These are phyloP conservation scores for Lampris megalopsis DNA, from an alignment of 2,113 vertebrate species.

Conservation along the genomic window DNA sequence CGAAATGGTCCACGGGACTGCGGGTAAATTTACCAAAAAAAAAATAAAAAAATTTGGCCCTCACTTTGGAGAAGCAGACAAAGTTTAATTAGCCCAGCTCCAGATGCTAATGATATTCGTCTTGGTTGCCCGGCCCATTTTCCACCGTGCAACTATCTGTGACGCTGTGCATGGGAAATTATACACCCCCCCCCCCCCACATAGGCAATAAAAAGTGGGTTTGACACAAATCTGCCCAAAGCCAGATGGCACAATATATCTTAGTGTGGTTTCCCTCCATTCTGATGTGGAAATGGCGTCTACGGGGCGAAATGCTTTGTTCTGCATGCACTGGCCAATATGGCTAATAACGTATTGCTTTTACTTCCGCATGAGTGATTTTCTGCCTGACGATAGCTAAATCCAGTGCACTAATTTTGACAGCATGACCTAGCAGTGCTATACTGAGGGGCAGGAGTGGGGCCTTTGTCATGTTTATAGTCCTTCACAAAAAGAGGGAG, in stretches of 20 bases:
- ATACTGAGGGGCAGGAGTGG: constrained; percentile 21
- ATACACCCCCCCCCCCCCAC: constrained; percentile 65
- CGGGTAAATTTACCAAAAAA: constrained; percentile 46
- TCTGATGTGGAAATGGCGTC: constrained; percentile 53
- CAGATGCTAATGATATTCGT: constrained; percentile 75
- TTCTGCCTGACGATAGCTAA: constrained; percentile 63
- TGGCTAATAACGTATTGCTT: constrained; percentile 41
- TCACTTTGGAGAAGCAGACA: constrained; percentile 52
- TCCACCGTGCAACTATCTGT: constrained; percentile 72
- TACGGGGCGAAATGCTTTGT: constrained; percentile 39
- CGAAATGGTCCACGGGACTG: not conserved
- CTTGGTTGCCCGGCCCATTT: constrained; percentile 70
- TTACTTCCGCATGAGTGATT: constrained; percentile 66
- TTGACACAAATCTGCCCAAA: constrained; percentile 75
- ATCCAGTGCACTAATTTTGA: constrained; percentile 62
- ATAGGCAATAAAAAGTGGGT: constrained; percentile 76
- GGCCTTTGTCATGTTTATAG: constrained; percentile 40
- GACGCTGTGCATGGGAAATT: constrained; percentile 69
- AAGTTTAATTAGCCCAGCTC: constrained; percentile 73
- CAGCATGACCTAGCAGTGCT: constrained; percentile 44
- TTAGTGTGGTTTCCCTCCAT: constrained; percentile 65
- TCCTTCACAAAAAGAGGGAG: constrained; percentile 15
- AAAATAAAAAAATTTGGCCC: constrained; percentile 12
- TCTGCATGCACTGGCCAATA: constrained; percentile 29
- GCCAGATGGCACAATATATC: constrained; percentile 76